phyloP scores from a whole-genome alignment of 2,797 vertebrate species.

The Enteromius viviparus region DNA sequence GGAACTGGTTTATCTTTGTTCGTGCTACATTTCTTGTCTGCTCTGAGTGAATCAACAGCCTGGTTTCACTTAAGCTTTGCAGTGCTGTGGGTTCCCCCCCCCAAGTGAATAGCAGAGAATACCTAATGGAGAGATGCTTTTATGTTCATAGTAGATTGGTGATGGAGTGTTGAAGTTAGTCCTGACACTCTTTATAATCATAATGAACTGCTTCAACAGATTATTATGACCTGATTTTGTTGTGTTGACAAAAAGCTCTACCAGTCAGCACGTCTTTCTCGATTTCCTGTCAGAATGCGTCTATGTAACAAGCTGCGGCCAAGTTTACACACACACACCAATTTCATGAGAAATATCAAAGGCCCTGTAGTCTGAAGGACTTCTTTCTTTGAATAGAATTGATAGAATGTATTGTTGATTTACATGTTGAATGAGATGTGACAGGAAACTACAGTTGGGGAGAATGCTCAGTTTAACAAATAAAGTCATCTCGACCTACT shows the following conservation, averaged over 20 bases:
- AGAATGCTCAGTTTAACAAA: constrained; percentile 4
- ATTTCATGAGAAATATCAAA: background rate
- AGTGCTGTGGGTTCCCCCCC: too few species aligned
- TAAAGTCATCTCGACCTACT: background rate
- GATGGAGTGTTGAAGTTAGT: background rate
- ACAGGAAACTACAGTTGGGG: background rate
- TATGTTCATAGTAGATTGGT: background rate
- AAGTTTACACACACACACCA: background rate
- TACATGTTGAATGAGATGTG: constrained; percentile 5
- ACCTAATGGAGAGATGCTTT: background rate
- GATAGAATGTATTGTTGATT: background rate
- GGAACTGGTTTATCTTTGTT: constrained; percentile 18
- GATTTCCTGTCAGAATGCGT: constrained; percentile 36
- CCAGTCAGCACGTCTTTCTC: background rate
- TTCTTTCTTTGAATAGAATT: background rate
- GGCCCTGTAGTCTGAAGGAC: background rate
- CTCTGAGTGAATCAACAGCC: background rate
- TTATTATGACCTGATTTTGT: background rate
- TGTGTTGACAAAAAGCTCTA: background rate
- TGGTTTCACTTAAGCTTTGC: background rate
- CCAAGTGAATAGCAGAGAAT: background rate
- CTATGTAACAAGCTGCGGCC: background rate
- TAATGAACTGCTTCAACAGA: background rate
- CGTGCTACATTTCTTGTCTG: background rate
- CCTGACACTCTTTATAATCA: background rate